These are phyloP conservation scores for Edolisoma coerulescens DNA, from an alignment of 2,113 vertebrate genomes.

Conservation along the genomic window DNA sequence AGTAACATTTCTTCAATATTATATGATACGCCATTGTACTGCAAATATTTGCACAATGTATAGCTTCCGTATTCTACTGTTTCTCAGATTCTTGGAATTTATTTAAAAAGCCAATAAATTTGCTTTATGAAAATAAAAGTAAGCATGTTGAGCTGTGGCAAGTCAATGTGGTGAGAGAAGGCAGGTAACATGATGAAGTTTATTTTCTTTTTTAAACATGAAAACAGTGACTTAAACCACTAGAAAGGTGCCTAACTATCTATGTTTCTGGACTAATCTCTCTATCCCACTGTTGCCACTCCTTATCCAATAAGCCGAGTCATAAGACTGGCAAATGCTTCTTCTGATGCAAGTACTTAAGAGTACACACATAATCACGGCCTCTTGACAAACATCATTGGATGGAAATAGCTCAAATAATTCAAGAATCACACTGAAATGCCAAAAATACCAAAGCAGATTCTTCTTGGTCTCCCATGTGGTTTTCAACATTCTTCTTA, in stretches of 20 bases:
- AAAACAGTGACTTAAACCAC: constrained; percentile 8
- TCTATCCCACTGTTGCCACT: not conserved
- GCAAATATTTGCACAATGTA: not conserved
- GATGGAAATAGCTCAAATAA: constrained; percentile 48
- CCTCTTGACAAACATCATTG: not conserved
- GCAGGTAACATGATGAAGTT: not conserved
- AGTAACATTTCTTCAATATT: not conserved
- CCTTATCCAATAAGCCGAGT: not conserved
- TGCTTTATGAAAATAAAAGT: not conserved
- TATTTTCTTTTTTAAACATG: constrained; percentile 16
- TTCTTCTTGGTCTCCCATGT: not conserved
- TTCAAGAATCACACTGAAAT: not conserved
- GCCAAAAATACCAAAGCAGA: not conserved
- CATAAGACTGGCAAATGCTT: not conserved
- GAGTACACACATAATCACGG: not conserved
- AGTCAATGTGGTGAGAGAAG: not conserved
- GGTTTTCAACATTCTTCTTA: not conserved
- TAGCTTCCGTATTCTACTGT: not conserved
- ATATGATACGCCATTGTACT: not conserved
- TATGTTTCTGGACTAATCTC: not conserved
- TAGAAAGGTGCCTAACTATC: not conserved
- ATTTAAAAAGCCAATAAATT: not conserved
- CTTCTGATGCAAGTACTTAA: not conserved
- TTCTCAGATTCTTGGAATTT: not conserved
- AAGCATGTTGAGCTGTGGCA: not conserved